Evolutionary conservation across 2,888 invertebrate genomes (phyloP).

Genomic region (Sympetrum striolatum): DNA sequence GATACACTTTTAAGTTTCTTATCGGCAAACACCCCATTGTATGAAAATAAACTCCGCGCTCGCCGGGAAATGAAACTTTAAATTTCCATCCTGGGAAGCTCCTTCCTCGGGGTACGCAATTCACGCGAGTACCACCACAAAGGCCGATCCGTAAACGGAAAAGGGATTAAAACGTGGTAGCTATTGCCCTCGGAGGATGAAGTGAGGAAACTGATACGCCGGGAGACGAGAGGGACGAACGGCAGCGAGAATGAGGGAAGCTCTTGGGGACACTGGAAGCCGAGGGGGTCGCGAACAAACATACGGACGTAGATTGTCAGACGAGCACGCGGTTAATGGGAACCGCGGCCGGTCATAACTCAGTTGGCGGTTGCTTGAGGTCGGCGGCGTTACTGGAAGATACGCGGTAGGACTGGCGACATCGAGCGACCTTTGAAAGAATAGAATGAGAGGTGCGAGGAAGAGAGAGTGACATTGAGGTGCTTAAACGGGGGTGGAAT

Average conservation of each 20-base stretch:
- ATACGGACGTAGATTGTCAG: conserved; percentile 15
- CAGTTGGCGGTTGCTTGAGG: neutral
- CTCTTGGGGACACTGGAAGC: neutral
- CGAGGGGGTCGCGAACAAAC: neutral
- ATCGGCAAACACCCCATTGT: too few species aligned
- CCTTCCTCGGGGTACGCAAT: too few species aligned
- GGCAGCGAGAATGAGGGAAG: neutral
- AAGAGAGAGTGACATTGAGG: neutral
- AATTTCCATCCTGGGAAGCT: too few species aligned
- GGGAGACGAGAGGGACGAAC: neutral
- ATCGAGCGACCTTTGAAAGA: neutral
- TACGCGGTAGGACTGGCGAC: neutral
- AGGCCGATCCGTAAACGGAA: neutral
- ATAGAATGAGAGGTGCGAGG: neutral
- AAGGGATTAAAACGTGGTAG: neutral
- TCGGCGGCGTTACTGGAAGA: neutral
- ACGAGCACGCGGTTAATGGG: conserved; percentile 1
- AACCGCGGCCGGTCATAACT: conserved; percentile 23
- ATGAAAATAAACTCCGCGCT: too few species aligned
- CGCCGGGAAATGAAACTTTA: too few species aligned
- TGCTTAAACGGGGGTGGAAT: neutral
- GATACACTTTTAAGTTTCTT: too few species aligned
- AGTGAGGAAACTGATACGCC: neutral
- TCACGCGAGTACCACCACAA: too few species aligned
- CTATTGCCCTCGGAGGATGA: neutral